Evolutionary conservation across 2,888 invertebrate species (phyloP), one percentile per base, ranked within the genome.

Genomic region (Cosmopolites sordidus): DNA sequence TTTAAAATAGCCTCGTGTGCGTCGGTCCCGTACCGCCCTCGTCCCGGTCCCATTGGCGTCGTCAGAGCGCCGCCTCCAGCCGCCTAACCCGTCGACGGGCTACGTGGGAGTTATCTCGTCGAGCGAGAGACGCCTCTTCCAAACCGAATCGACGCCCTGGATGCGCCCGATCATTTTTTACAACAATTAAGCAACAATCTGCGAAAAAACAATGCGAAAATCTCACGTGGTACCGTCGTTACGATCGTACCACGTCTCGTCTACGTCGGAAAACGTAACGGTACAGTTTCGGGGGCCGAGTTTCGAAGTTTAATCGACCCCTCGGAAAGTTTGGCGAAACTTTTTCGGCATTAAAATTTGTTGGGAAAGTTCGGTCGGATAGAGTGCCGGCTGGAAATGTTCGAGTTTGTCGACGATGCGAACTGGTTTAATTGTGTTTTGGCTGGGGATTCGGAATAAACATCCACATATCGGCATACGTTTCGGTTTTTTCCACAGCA

Each of bases 271-370:
- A 65, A 60, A 64, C 65, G 64, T 70, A 68, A 68, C 63, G 67
- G 69, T 66, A 67, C 68, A 68, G 62, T 70, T 71, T 70, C 67
- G 63, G 8, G 4, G 4, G 22, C 8, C 8, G 4, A 22, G 22
- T 22, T 22, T 22, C 22, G 68, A 66, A 66, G 71, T 71, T 72
- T 72, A 72, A 71, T 72, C 72, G 71, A 71, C 71, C 72, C 72
- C 71, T 71, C 72, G 69, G 63, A 71, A 73, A 73, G 70, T 71
- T 73, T 69, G 68, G 62, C 64, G 33, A 69, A 73, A 73, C 73
- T 73, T 73, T 73, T 73, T 73, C 72, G 65, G 69, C 72, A 70
- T 70, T 71, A 72, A 72, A 72, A 72, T 71, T 72, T 71, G 72
- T 68, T 66, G 69, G 70, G 69, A 69, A 72, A 71, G 71, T 72